Evolutionary conservation across 1,140 invertebrate species (phyloP).

Genomic region (Panagrolaimus sp.): DNA sequence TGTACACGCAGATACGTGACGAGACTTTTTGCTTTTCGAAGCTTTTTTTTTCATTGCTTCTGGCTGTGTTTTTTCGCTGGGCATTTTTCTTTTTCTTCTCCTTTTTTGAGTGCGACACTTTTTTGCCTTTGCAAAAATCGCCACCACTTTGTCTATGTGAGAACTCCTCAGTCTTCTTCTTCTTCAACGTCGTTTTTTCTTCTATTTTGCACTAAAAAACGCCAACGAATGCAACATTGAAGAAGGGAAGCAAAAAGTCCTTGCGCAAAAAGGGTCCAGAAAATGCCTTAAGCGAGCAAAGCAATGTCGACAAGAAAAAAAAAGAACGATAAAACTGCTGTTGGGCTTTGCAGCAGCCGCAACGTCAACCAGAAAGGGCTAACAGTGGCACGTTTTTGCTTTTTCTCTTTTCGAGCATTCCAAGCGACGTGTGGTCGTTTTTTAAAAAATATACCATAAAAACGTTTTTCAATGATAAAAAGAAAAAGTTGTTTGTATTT

Average conservation of each 20-base stretch:
- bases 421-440: slow-evolving; percentile 5
- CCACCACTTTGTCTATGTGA: slow-evolving; percentile 1
- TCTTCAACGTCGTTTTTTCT: not conserved
- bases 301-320: slow-evolving; percentile 3
- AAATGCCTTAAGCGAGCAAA: slow-evolving; percentile 13
- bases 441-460: not conserved
- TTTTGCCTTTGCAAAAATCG: not conserved
- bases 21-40: too few species aligned
- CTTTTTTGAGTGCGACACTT: too few species aligned
- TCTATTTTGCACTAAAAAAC: not conserved
- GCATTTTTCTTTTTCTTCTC: too few species aligned
- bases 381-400: not conserved
- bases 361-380: not conserved
- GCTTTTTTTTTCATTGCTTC: too few species aligned
- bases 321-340: not conserved
- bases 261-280: not conserved
- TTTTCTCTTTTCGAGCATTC: not conserved
- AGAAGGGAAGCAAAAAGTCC: not conserved
- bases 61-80: too few species aligned
- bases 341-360: not conserved
- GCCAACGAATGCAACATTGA: not conserved
- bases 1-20: too few species aligned
- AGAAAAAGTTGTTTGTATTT: too few species aligned
- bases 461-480: not conserved
- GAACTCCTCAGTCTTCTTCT: not conserved